Evolutionary conservation across 2,113 vertebrate species (phyloP).

Genomic region (Cochlearius cochlearius): DNA sequence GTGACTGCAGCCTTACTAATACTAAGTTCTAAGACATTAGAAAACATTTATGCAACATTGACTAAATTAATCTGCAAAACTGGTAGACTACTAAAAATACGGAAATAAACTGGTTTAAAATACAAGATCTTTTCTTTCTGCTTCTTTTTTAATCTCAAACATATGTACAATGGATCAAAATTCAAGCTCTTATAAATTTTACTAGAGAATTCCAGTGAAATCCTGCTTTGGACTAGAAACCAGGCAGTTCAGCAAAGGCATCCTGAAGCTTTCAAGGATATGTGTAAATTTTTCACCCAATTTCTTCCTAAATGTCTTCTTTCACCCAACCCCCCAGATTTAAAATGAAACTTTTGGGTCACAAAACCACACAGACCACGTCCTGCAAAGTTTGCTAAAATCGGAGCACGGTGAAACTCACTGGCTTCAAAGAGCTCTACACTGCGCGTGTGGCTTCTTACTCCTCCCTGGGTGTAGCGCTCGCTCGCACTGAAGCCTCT

Average conservation of each 20-base stretch:
- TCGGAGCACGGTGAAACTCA: neutral
- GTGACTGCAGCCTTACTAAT: neutral
- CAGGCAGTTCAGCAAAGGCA: neutral
- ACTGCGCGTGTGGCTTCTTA: neutral
- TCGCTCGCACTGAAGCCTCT: neutral
- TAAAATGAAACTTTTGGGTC: neutral
- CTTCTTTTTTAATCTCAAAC: neutral
- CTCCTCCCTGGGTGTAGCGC: neutral
- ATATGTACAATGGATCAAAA: neutral
- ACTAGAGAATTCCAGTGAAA: neutral
- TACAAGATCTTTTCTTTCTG: neutral
- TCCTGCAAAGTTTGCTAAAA: neutral
- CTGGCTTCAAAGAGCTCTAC: neutral
- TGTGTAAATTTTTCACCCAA: neutral
- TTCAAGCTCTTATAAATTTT: neutral
- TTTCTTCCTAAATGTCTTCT: neutral
- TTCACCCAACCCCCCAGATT: neutral
- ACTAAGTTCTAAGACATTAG: neutral
- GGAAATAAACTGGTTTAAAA: neutral
- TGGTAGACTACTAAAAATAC: neutral
- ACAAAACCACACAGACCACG: neutral
- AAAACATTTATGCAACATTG: neutral
- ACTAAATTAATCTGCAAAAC: neutral
- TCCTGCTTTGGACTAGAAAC: neutral
- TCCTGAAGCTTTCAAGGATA: neutral